These are phyloP conservation scores for Numida meleagris DNA, from an alignment of 2,113 vertebrate species.

Conservation along the genomic window DNA sequence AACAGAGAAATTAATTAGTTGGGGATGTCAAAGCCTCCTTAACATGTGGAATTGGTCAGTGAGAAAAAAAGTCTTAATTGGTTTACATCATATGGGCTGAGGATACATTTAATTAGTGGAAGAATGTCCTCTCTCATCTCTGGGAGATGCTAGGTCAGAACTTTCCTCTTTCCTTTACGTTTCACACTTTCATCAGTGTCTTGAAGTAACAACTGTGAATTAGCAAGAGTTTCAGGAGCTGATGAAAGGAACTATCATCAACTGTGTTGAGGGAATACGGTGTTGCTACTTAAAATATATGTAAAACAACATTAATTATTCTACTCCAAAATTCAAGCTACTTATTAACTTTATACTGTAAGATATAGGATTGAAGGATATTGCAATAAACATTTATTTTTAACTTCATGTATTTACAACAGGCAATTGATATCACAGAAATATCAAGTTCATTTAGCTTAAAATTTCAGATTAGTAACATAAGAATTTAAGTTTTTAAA, in stretches of 20 bases:
- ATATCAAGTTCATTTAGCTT: not conserved
- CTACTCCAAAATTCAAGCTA: not conserved
- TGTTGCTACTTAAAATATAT: not conserved
- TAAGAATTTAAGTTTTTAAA: not conserved
- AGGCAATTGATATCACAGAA: not conserved
- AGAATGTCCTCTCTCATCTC: slow-evolving; percentile 1
- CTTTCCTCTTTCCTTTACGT: not conserved
- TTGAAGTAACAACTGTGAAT: not conserved
- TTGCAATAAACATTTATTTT: not conserved
- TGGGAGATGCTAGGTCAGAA: slow-evolving; percentile 3
- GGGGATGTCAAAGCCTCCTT: slow-evolving; percentile 11
- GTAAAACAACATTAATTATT: not conserved
- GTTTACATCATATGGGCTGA: slow-evolving; percentile 5
- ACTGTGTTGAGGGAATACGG: not conserved
- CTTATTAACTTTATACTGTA: not conserved
- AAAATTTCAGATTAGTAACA: not conserved
- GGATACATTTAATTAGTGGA: slow-evolving; percentile 52
- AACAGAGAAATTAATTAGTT: slow-evolving; percentile 61
- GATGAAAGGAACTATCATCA: not conserved
- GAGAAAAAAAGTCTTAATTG: slow-evolving; percentile 20
- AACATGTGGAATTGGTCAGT: not conserved
- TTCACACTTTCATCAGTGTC: slow-evolving; percentile 28
- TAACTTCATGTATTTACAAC: not conserved
- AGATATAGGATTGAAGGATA: not conserved
- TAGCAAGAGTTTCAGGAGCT: not conserved